Base-by-base conservation (phyloP, 2,888 invertebrate genomes). In the Pelosia muscerda region DNA sequence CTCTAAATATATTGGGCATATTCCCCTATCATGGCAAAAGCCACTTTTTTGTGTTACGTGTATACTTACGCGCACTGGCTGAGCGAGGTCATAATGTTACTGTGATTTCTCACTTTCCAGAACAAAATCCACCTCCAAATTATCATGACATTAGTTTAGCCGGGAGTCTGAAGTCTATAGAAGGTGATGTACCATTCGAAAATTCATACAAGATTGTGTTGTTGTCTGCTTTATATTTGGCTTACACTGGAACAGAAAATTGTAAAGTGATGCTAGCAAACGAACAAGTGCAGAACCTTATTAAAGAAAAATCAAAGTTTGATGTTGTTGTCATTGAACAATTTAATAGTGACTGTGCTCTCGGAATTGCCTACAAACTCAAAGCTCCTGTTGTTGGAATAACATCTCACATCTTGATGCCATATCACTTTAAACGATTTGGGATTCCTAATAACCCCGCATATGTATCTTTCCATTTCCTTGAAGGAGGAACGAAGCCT, bases 281-380 rank as follows among this genome's bases (percentile, higher is more conserved):
- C 71, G 76, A 89, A 23, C 74, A 83, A 67, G 93, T 95, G 54
- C 90, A 89, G 78, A 68, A 85, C 66, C 83, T 95, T 49, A 81
- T 95, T n/a, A 88, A 90, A 57, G 81, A 84, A 2, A 92, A 93
- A 73, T 88, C 91, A 4, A 95, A 95, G 61, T 97, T 96, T 81
- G 97, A 98, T 86, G 86, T 97, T 0, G 93, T 97, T 9, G 85
- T 97, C 0, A 91, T 96, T 65, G 97, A 97, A 88, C 95, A 95
- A 67, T 97, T 97, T 84, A 97, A 97, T 76, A 95, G 96, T 62
- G 97, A 97, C 82, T 97, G 97, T 84, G 96, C 96, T 84, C 88
- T 97, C 76, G 96, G 96, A 2, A 86, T 97, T 42, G 96, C 96
- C 0, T 94, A 96, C 79, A 95, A 96, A 77, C 94, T 97, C 19